Base-by-base conservation (phyloP, 92 coral and sea anemone genomes). In the Umimayanthus kanabou region DNA sequence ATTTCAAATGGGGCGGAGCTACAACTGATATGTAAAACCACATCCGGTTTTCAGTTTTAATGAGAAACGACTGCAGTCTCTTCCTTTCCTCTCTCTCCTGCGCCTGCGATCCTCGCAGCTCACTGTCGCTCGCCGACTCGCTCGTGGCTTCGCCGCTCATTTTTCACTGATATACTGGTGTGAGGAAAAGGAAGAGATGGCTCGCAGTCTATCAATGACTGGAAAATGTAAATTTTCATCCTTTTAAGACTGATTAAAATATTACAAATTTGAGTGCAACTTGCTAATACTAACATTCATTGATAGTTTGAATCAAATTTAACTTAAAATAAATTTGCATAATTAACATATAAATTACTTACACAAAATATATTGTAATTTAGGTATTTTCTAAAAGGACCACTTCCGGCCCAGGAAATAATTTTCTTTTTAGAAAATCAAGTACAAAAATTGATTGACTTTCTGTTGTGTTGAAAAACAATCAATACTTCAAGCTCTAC, bases 401-500 rank as follows among this genome's bases (percentile, higher is more conserved):
- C 73, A 67, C 30, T 65, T 65, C 71, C 71, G 30, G 30, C n/a
- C 29, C 29, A 23, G 30, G 73, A 67, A 67, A 67, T 67, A 28
- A 23, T 67, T 67, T 67, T 67, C n/a, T 67, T 67, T 67, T 67
- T 67, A 67, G 73, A 67, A 67, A 67, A 45, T 67, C 73, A 67
- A 67, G 73, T 67, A 28, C 73, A 28, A 67, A 67, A 67, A 67
- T 67, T 67, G 4, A 67, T 67, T 67, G 73, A 67, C 73, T 67
- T 67, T 23, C 29, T 67, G n/a, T 67, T 67, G n/a, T 67, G 73
- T 67, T 67, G 73, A 67, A 67, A 67, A 67, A 18, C 73, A 67
- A 67, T 67, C 73, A 67, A 67, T 67, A 67, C 50, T 67, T 23
- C 73, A 67, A 67, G 73, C 73, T 67, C 33, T 67, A 67, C 73